These are phyloP conservation scores for Jacana jacana DNA, from an alignment of 2,113 vertebrate genomes.

Conservation along the genomic window DNA sequence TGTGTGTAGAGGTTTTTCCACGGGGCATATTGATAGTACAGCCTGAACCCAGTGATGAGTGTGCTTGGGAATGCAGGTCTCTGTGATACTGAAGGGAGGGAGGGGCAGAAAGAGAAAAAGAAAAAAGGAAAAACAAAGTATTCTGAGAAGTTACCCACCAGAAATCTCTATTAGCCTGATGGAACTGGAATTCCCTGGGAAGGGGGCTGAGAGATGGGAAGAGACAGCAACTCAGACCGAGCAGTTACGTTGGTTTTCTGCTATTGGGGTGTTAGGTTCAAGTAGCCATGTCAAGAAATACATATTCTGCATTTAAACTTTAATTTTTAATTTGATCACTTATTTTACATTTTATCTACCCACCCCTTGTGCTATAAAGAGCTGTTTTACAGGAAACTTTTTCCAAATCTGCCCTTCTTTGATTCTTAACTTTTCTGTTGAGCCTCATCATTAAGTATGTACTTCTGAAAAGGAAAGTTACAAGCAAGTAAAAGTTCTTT, in stretches of 20 bases:
- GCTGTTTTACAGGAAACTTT: neutral
- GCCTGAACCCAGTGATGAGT: neutral
- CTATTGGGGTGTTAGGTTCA: neutral
- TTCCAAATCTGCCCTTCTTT: neutral
- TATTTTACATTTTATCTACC: neutral
- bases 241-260: neutral
- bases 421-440: neutral
- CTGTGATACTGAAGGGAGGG: neutral
- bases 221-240: neutral
- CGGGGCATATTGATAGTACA: neutral
- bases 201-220: neutral
- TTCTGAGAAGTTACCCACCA: neutral
- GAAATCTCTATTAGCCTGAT: neutral
- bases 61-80: neutral
- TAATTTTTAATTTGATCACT: neutral
- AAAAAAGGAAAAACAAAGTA: neutral
- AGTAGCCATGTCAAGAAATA: neutral
- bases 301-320: neutral
- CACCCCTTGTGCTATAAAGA: neutral
- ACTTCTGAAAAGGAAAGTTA: neutral
- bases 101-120: neutral
- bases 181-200: neutral
- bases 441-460: neutral
- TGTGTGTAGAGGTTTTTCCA: conserved; percentile 50
- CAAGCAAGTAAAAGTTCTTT: neutral